Evolutionary conservation across 2,797 vertebrate genomes (phyloP).

Genomic region (Ciconia nigra): DNA sequence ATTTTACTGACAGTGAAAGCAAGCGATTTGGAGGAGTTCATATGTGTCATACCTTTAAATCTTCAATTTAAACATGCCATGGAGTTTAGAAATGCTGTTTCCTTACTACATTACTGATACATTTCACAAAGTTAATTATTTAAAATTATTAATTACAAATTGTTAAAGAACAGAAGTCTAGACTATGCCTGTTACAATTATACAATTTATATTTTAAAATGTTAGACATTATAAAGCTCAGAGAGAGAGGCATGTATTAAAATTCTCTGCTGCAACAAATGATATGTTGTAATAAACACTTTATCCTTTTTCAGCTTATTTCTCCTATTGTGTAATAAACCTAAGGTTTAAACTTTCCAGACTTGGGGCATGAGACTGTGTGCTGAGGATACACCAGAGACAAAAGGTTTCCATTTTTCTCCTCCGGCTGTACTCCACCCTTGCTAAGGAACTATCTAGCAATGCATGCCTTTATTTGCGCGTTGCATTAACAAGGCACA

Average conservation of each 20-base stretch:
- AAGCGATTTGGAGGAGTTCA: neutral
- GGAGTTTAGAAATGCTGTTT: slow-evolving; percentile 28
- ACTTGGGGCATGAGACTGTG: neutral
- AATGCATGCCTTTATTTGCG: slow-evolving; percentile 43
- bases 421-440: slow-evolving; percentile 63
- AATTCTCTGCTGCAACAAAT: neutral
- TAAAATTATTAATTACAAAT: slow-evolving; percentile 56
- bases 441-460: slow-evolving; percentile 57
- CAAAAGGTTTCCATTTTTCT: slow-evolving; percentile 80
- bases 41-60: neutral
- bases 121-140: slow-evolving; percentile 62
- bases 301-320: slow-evolving; percentile 1
- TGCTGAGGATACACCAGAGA: slow-evolving; percentile 68
- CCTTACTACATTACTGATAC: slow-evolving; percentile 1
- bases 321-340: neutral
- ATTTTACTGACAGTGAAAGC: slow-evolving; percentile 40
- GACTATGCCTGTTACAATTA: neutral
- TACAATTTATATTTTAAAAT: neutral
- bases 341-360: slow-evolving; percentile 55
- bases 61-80: neutral
- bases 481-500: slow-evolving; percentile 45
- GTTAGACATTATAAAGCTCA: neutral
- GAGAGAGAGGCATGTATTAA: neutral
- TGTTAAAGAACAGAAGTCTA: neutral
- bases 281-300: neutral